Evolutionary conservation across 2,888 invertebrate species (phyloP).

Genomic region (Scrobipalpa costella): DNA sequence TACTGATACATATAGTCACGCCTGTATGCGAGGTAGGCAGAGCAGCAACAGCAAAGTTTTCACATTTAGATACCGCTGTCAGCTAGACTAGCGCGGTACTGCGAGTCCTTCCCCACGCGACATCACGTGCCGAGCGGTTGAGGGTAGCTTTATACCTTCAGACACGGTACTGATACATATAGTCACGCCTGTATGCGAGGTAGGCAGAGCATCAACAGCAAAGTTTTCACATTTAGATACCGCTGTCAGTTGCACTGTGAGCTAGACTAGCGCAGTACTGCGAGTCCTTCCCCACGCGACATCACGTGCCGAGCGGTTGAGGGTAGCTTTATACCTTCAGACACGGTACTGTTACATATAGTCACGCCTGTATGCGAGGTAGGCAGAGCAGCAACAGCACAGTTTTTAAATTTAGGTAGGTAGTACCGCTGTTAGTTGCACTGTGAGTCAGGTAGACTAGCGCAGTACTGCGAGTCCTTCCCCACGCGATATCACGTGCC

Average conservation of each 20-base stretch:
- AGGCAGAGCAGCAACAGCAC: too few relatives aligned
- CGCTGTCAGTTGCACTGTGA: slow-evolving; percentile 42
- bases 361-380: too few relatives aligned
- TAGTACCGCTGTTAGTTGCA: too few relatives aligned
- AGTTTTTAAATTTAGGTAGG: too few relatives aligned
- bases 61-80: slow-evolving; percentile 36
- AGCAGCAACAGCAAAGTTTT: background rate
- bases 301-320: slow-evolving; percentile 44
- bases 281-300: slow-evolving; percentile 60
- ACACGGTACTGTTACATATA: too few relatives aligned
- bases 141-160: background rate
- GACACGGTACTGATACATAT: background rate
- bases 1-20: too few relatives aligned
- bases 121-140: slow-evolving; percentile 45
- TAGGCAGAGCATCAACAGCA: background rate
- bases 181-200: too few relatives aligned
- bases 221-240: slow-evolving; percentile 6
- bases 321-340: background rate
- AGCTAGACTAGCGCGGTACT: slow-evolving; percentile 52
- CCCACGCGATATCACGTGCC: too few relatives aligned
- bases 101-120: slow-evolving; percentile 62
- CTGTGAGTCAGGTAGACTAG: too few relatives aligned
- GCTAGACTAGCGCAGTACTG: slow-evolving; percentile 51
- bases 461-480: too few relatives aligned
- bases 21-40: too few relatives aligned